Conservation (phyloP, 2,113 vertebrate species). For the Bambusicola thoracicus region DNA sequence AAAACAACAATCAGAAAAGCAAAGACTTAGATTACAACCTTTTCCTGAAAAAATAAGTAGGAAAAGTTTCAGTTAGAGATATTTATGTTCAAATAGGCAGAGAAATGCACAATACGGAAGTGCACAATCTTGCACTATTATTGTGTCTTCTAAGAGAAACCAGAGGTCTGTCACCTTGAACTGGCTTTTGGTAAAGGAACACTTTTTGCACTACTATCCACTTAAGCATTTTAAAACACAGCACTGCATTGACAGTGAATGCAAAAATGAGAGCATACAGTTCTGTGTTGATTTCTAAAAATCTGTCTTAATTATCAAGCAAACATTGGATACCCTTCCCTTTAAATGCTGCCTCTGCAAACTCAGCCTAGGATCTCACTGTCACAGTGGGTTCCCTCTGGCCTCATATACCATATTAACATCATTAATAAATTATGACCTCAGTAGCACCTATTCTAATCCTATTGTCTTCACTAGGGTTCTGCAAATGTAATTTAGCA, state of each 20-base stretch:
- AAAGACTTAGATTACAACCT: neutral
- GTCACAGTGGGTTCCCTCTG: neutral
- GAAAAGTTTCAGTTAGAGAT: neutral
- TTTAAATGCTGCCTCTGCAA: neutral
- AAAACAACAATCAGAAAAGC: neutral
- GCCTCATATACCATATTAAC: neutral
- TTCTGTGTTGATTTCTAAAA: neutral
- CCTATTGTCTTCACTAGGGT: neutral
- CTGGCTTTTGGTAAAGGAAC: neutral
- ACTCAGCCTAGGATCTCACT: neutral
- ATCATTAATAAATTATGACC: neutral
- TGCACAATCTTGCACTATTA: fast-evolving
- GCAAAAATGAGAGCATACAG: neutral
- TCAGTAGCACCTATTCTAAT: neutral
- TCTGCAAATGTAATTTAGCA: neutral
- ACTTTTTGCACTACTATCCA: neutral
- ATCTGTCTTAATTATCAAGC: neutral
- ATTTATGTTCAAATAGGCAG: neutral
- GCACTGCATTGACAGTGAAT: neutral
- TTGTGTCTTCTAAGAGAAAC: neutral
- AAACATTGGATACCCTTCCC: neutral
- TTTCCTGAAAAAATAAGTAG: neutral
- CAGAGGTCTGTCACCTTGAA: neutral
- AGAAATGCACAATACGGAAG: neutral
- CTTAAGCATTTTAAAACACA: neutral